These are phyloP conservation scores for Epinephelus awoara DNA, from an alignment of 2,797 vertebrate genomes.

Conservation along the genomic window DNA sequence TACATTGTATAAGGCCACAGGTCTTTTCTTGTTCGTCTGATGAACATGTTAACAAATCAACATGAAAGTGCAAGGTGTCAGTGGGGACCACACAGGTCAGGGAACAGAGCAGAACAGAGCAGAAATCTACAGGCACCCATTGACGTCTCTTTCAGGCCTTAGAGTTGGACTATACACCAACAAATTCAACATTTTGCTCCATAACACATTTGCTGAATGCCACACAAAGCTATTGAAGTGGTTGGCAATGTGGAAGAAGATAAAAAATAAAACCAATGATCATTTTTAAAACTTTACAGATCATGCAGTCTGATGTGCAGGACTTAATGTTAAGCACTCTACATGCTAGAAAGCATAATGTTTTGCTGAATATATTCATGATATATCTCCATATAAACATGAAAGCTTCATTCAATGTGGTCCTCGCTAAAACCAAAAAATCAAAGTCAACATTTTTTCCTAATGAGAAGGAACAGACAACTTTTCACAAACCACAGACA, in stretches of 20 bases:
- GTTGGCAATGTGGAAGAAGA: background rate
- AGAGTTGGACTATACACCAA: background rate
- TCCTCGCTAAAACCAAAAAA: background rate
- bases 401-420: constrained; percentile 22
- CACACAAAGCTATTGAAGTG: constrained; percentile 4
- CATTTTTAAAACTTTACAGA: background rate
- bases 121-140: background rate
- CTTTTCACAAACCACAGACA: constrained; percentile 40
- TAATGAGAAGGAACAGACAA: constrained; percentile 9
- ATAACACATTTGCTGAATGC: background rate
- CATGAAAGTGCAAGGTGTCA: background rate
- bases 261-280: background rate
- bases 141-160: background rate
- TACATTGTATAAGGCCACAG: constrained; percentile 1
- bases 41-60: constrained; percentile 10
- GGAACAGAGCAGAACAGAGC: background rate
- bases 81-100: constrained; percentile 5
- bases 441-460: constrained; percentile 16
- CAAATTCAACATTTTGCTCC: constrained; percentile 1
- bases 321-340: background rate
- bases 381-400: background rate
- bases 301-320: background rate
- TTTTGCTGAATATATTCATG: background rate
- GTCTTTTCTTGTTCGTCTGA: constrained; percentile 15
- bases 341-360: background rate